Evolutionary conservation across 2,113 vertebrate species (phyloP), one percentile per base, ranked within the genome.

Genomic region (Danio rerio): DNA sequence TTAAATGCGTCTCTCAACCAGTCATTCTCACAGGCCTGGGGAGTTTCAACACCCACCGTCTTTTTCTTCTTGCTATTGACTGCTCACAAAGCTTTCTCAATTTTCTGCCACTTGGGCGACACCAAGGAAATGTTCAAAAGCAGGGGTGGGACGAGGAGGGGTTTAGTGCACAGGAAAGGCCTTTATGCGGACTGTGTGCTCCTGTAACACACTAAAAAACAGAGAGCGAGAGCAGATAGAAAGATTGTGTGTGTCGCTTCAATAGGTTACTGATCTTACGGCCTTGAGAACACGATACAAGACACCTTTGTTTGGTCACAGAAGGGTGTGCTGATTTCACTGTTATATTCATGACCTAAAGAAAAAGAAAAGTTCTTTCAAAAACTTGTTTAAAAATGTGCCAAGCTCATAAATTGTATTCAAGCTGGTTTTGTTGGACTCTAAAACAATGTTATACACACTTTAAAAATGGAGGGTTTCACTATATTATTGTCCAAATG

Each of bases 71-170:
- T 45, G 81, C 83, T 81, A 49, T 73, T 66, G 89, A 89, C 86
- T 80, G 56, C 11, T 47, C 78, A 92, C 90, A 92, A 92, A 92
- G 87, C 85, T 89, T 85, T 82, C 83, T 86, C 88, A 91, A 89
- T 88, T 81, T 85, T 90, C 88, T 90, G 84, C 87, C 82, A 84
- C 84, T 90, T 68, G 71, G 70, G 76, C 88, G 78, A 56, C 70
- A 81, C 55, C 89, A 84, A 82, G 83, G 70, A 90, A 85, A 84
- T 70, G 87, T 89, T 86, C 74, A 87, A 84, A 89, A 83, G 75
- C 61, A 82, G 65, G 89, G 88, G 88, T 89, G 88, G 86, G 86
- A 87, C 82, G 50, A 77, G 83, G 85, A 86, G 83, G 86, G 82
- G 85, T 80, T 77, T 78, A 42, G 82, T 83, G 58, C 74, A 81